Evolutionary conservation across 2,797 vertebrate species (phyloP).

Genomic region (Phrynocephalus guinanensis): DNA sequence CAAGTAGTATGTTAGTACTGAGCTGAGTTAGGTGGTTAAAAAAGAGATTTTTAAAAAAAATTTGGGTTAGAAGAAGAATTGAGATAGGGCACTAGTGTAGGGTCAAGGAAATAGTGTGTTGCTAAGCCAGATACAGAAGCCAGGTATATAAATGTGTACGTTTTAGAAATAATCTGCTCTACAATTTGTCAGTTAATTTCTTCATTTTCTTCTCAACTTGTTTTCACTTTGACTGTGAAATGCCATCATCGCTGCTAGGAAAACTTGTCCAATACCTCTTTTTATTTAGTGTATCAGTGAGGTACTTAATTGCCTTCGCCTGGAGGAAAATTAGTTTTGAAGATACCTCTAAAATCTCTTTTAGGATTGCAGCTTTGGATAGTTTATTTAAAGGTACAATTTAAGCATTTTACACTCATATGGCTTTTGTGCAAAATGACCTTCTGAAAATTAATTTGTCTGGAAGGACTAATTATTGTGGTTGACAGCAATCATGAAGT

Average conservation of each 20-base stretch:
- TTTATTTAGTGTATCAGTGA: slow-evolving; percentile 50
- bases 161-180: slow-evolving; percentile 36
- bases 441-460: slow-evolving; percentile 25
- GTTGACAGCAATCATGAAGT: not conserved
- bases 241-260: slow-evolving; percentile 49
- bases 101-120: too few relatives aligned
- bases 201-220: slow-evolving; percentile 45
- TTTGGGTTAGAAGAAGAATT: too few relatives aligned
- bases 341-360: slow-evolving; percentile 61
- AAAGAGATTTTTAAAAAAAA: too few relatives aligned
- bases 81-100: too few relatives aligned
- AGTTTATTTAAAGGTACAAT: slow-evolving; percentile 63
- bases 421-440: slow-evolving; percentile 55
- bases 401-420: slow-evolving; percentile 71
- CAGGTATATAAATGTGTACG: slow-evolving; percentile 2
- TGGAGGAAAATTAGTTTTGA: slow-evolving; percentile 18
- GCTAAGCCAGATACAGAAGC: not conserved
- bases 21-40: too few relatives aligned
- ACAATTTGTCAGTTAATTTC: slow-evolving; percentile 44
- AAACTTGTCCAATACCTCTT: slow-evolving; percentile 65
- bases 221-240: slow-evolving; percentile 46
- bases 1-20: too few relatives aligned
- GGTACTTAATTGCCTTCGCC: slow-evolving; percentile 64
- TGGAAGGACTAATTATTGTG: not conserved
- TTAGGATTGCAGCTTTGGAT: slow-evolving; percentile 55